Conservation (phyloP, 2,113 vertebrate genomes). For the Pampusana beccarii region DNA sequence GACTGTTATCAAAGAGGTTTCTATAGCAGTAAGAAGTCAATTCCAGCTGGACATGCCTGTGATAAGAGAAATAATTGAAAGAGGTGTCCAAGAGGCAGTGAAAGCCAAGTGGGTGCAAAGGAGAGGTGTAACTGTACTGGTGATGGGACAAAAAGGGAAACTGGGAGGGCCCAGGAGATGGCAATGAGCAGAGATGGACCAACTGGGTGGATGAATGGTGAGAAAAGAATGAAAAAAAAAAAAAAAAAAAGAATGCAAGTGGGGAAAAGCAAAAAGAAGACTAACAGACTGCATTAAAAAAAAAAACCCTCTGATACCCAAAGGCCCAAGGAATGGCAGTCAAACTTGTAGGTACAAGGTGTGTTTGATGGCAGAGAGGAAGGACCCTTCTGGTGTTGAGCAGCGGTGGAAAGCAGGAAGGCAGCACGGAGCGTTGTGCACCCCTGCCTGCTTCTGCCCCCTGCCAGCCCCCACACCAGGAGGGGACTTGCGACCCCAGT, state of each 20-base stretch:
- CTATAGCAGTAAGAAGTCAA: background rate
- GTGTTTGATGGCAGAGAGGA: rapidly evolving
- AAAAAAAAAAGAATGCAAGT: background rate
- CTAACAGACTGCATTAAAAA: background rate
- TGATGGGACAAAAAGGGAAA: background rate
- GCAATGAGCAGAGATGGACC: background rate
- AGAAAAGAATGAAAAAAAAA: background rate
- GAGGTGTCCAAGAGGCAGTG: background rate
- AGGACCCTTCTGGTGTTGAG: rapidly evolving
- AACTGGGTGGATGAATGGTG: no score
- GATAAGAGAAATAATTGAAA: background rate
- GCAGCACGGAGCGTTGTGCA: rapidly evolving
- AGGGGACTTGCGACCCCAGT: rapidly evolving
- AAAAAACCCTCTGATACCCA: background rate
- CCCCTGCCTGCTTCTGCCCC: background rate
- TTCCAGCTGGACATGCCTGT: background rate
- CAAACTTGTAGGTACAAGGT: background rate
- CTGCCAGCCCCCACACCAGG: rapidly evolving
- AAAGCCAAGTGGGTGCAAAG: background rate
- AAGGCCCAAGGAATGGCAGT: background rate
- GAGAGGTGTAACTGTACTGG: background rate
- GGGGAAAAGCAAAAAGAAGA: background rate
- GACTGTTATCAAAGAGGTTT: background rate
- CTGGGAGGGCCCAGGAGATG: background rate
- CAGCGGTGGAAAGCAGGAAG: background rate